Evolutionary conservation across 2,888 invertebrate species (phyloP), one percentile per base, ranked within the genome.

Genomic region (Ophonus ardosiacus): DNA sequence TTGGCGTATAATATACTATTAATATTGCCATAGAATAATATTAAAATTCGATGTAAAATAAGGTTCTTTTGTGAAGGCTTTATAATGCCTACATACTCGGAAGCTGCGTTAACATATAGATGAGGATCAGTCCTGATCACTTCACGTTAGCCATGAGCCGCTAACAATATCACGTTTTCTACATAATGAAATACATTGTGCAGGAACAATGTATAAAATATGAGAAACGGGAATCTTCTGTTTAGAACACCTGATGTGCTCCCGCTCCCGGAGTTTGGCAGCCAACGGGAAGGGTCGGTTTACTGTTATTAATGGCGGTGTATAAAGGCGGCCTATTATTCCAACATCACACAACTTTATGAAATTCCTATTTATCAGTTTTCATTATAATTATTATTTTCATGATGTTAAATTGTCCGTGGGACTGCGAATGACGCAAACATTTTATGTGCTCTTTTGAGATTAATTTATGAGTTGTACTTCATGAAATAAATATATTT

Each of bases 331-430:
- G 5, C 63, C 63, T 63, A 63, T 63, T 63, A 24, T 63, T 21
- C 63, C 63, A 8, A 24, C 63, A 63, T 63, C 63, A 21, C 63
- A 63, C 13, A 63, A 63, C 63, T 63, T 63, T 24, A 21, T 63
- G 63, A 63, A 63, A 63, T 63, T 63, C 63, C 63, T 63, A 63
- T 63, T 63, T 63, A 63, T 63, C 63, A 63, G 63, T 24, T 63
- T 63, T 63, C 63, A 18, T 17, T 8, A 61, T 61, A 61, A 18
- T 61, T 8, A 61, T 61, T 61, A 61, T 17, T 17, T 61, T 15
- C 4, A 61, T 61, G 18, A 61, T 61, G 59, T 17, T 18, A 61
- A 61, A 61, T 61, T n/a, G 18, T 61, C 5, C 7, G 10, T 51
- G 43, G 8, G 13, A 51, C 63, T 51, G 43, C 2, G 2, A 51